Evolutionary conservation across 2,113 vertebrate species (phyloP).

Genomic region (Oplegnathus fasciatus): DNA sequence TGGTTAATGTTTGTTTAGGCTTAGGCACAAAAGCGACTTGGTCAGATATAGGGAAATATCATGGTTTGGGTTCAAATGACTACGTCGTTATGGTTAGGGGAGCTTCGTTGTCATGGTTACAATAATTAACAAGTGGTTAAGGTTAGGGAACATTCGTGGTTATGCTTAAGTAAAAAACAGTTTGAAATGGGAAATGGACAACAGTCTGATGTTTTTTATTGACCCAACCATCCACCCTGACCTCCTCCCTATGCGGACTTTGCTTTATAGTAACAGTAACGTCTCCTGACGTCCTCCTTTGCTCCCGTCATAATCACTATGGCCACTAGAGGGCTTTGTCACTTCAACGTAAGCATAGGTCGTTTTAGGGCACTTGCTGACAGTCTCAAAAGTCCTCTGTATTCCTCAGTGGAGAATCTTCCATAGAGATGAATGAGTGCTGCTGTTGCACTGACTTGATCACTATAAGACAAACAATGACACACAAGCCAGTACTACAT

Average conservation of each 20-base stretch:
- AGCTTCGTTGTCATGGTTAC: not conserved
- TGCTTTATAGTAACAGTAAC: not conserved
- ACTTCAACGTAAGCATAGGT: not conserved
- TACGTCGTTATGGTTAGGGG: not conserved
- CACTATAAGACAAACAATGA: not conserved
- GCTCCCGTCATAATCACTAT: not conserved
- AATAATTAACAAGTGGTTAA: not conserved
- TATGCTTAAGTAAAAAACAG: too few species aligned
- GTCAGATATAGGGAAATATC: not conserved
- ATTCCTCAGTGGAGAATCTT: not conserved
- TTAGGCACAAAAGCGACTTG: not conserved
- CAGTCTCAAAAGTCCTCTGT: not conserved
- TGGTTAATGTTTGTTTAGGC: not conserved
- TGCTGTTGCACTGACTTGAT: not conserved
- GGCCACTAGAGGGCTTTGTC: not conserved
- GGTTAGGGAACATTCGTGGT: not conserved
- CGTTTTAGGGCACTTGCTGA: not conserved
- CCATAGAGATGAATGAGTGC: not conserved
- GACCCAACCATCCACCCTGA: not conserved
- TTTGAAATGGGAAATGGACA: not conserved
- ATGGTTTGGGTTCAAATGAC: not conserved
- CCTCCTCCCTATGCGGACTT: not conserved
- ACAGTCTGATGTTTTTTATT: slow-evolving; percentile 2
- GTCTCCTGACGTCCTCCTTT: not conserved
- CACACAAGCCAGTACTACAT: not conserved